Base-by-base conservation (phyloP, 1,140 invertebrate species). In the Philaenus spumarius region DNA sequence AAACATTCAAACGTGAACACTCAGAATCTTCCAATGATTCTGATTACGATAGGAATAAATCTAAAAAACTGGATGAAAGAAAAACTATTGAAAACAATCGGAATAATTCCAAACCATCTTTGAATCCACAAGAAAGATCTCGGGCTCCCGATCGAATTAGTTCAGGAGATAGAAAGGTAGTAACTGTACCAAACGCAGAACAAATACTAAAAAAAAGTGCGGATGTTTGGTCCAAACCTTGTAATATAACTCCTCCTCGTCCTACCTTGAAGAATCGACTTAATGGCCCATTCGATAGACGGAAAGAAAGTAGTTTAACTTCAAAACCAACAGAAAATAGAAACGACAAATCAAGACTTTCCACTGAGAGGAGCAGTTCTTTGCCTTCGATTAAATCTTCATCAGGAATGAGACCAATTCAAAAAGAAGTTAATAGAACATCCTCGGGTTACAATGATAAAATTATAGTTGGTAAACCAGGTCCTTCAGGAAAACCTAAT, bases 301-400 rank as follows among this genome's bases (percentile, higher is more conserved):
- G 30, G 15, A n/a, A 34, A 14, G 23, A 51, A 34, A 51, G 30
- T 24, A 51, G 37, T 35, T 35, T 35, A 51, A 51, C 30, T 11
- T 34, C 48, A 34, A 35, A 24, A 7, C 48, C 24, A 3, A 12
- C 30, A 6, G 26, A 43, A 47, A 58, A 48, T 15, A 37, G 43
- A 19, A 61, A 63, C 68, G 68, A 19, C 68, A 69, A 0, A 59
- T 60, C 4, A 68, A 69, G 11, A 23, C n/a, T 19, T 5, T 14
- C 40, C 5, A 15, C n/a, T 15, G 40, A 43, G 20, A 43, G n/a
- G 6, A 43, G 40, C n/a, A 37, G 35, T 37, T 7, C 40, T 15
- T 43, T 43, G 40, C n/a, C 6, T 5, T 12, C 20, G 12, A 47
- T 7, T n/a, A 12, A 7, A 19, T 15, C 7, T n/a, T n/a, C 15